Evolutionary conservation across 2,888 invertebrate species (phyloP).

Genomic region (Mythimna loreyi): DNA sequence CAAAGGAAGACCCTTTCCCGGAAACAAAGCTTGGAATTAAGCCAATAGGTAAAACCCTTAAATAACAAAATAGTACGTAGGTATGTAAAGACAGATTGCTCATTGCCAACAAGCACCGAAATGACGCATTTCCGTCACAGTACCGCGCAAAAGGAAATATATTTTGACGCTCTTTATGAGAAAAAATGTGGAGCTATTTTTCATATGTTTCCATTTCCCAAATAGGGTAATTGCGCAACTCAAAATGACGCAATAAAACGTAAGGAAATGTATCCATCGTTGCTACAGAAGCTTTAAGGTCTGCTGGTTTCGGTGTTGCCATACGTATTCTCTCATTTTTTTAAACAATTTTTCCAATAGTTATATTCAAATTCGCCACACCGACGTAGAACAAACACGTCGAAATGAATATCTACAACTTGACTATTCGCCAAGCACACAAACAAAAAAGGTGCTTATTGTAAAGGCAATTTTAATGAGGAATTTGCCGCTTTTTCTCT

Average conservation of each 20-base stretch:
- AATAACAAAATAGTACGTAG: slow-evolving; percentile 3
- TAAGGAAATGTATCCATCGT: slow-evolving; percentile 43
- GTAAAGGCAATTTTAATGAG: neutral
- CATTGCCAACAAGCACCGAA: slow-evolving; percentile 58
- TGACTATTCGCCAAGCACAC: neutral
- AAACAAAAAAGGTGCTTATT: neutral
- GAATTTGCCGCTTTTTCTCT: no score
- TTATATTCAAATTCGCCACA: no score
- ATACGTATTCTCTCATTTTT: neutral
- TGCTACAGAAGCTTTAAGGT: neutral
- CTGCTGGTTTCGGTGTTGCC: neutral
- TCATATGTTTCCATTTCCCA: slow-evolving; percentile 66
- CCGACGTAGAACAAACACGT: no score
- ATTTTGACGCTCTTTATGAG: slow-evolving; percentile 59
- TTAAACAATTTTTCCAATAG: no score
- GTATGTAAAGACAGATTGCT: slow-evolving; percentile 49
- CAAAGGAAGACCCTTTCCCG: neutral
- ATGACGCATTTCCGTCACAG: slow-evolving; percentile 51
- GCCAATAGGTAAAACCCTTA: neutral
- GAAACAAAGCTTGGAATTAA: slow-evolving; percentile 10
- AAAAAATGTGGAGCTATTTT: slow-evolving; percentile 63
- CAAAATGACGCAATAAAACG: slow-evolving; percentile 62
- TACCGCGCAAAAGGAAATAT: slow-evolving; percentile 52
- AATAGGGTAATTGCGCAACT: slow-evolving; percentile 67
- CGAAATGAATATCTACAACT: neutral